These are phyloP conservation scores for Ursus arctos DNA, from an alignment of 2,113 vertebrate species.

Conservation along the genomic window DNA sequence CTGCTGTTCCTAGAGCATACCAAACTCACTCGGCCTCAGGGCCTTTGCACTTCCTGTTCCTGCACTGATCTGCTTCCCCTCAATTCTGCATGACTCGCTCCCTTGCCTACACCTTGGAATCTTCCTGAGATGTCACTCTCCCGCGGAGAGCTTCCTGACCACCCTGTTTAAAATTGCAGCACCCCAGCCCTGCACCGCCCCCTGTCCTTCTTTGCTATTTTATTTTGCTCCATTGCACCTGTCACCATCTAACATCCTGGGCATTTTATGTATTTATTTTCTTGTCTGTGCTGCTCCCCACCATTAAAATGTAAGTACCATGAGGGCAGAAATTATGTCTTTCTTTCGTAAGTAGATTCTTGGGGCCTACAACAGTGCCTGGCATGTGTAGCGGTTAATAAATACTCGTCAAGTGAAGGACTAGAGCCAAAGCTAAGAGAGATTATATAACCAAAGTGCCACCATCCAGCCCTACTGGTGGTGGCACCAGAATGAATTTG, in stretches of 20 bases:
- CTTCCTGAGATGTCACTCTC: neutral
- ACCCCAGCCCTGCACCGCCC: fast-evolving
- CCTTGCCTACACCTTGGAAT: neutral
- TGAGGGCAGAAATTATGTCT: neutral
- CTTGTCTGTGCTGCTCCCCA: neutral
- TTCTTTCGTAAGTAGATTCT: neutral
- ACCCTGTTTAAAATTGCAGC: neutral
- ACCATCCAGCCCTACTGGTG: neutral
- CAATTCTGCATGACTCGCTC: neutral
- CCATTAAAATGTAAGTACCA: neutral
- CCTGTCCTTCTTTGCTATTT: neutral
- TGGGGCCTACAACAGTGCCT: neutral
- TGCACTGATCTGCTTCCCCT: neutral
- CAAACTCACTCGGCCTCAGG: neutral
- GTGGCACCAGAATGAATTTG: neutral
- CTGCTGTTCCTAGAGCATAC: neutral
- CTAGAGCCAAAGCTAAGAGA: neutral
- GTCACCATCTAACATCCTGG: neutral
- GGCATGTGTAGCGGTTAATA: neutral
- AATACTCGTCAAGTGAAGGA: neutral
- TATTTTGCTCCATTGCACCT: neutral
- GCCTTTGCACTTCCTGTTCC: neutral
- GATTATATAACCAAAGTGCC: fast-evolving
- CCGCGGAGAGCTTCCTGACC: neutral
- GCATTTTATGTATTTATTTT: neutral